A percentile compares a stretch with the other conserved stretches of the same genome.
These are phyloP conservation scores for Crioceris asparagi DNA, from an alignment of 2,888 invertebrate species.

Conservation along the genomic window DNA sequence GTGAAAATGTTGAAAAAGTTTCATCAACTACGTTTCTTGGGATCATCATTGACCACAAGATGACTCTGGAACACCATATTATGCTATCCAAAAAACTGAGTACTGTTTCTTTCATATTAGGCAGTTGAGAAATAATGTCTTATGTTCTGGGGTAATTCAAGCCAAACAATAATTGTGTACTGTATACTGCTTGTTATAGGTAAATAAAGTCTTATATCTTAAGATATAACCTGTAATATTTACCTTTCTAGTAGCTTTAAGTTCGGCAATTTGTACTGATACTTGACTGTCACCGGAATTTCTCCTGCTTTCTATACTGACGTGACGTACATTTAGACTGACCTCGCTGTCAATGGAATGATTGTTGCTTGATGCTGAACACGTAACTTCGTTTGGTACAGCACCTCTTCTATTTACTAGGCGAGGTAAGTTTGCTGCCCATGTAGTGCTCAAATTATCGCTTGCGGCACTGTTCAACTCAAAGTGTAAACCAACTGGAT, in stretches of 20 bases:
- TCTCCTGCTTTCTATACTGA: constrained; percentile 75
- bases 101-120: too few relatives aligned
- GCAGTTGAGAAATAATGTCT: too few relatives aligned
- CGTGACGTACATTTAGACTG: constrained; percentile 68
- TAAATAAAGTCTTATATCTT: neutral
- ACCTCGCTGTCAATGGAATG: constrained; percentile 45
- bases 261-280: constrained; percentile 73
- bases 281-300: constrained; percentile 83
- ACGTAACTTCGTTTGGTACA: constrained; percentile 49
- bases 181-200: neutral
- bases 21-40: too few relatives aligned
- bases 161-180: too few relatives aligned
- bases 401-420: constrained; percentile 78
- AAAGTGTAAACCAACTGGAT: constrained; percentile 76
- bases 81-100: too few relatives aligned
- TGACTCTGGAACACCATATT: too few relatives aligned
- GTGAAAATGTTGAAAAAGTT: too few relatives aligned
- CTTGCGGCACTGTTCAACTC: constrained; percentile 62
- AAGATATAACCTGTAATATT: neutral
- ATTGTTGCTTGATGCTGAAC: constrained; percentile 43
- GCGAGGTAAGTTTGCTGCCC: constrained; percentile 84
- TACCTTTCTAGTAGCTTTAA: constrained; percentile 61
- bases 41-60: too few relatives aligned
- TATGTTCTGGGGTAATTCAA: too few relatives aligned
- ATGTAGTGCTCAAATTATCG: constrained; percentile 80